Conservation (phyloP, 2,888 invertebrate species). For the Euclidia mi region DNA sequence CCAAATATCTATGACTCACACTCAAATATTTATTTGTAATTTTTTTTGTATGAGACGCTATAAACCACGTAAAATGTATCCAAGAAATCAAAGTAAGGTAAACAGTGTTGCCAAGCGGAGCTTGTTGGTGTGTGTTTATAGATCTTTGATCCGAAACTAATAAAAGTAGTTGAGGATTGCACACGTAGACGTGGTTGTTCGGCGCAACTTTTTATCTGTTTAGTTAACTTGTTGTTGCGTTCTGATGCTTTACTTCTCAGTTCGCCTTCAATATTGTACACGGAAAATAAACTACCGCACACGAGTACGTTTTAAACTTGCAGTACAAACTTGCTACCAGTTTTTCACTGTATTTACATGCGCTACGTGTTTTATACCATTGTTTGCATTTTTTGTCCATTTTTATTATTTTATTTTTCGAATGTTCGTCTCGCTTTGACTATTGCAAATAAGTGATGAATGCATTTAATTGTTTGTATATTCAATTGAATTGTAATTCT, state of each 20-base stretch:
- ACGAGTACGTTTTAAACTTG: conserved; percentile 1
- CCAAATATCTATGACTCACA: too few species aligned
- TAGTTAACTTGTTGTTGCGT: conserved; percentile 54
- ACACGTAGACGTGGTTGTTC: conserved; percentile 37
- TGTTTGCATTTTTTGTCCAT: too few species aligned
- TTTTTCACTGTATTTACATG: too few species aligned
- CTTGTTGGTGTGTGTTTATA: conserved; percentile 30
- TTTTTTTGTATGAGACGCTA: not conserved
- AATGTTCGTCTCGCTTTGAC: too few species aligned
- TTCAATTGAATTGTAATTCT: too few species aligned
- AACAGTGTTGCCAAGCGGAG: conserved; percentile 13
- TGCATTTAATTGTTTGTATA: too few species aligned
- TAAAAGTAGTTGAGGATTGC: conserved; percentile 59
- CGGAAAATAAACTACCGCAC: conserved; percentile 11
- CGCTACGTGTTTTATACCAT: too few species aligned
- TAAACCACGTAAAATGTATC: not conserved
- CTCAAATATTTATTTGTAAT: too few species aligned
- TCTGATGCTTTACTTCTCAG: conserved; percentile 39
- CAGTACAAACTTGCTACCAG: too few species aligned
- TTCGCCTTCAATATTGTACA: conserved; percentile 45
- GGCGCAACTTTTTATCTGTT: conserved; percentile 62
- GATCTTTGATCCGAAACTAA: conserved; percentile 60
- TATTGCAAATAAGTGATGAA: too few species aligned
- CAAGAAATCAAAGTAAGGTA: conserved; percentile 20
- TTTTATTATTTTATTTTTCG: too few species aligned